phyloP scores from a whole-genome alignment of 2,797 vertebrate species.

The Balearica regulorum region DNA sequence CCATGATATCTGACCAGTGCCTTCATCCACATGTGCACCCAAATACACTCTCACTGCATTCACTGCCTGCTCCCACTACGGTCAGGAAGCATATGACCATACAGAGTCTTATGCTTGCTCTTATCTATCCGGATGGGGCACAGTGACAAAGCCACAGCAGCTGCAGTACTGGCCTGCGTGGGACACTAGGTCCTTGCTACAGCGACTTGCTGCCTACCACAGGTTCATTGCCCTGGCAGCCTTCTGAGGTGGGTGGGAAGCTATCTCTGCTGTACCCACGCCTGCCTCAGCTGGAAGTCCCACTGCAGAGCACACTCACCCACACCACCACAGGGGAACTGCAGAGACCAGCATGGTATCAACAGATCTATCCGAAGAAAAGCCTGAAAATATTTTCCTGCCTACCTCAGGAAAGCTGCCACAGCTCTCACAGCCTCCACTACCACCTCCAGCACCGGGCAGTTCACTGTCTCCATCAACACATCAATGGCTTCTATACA shows the following conservation, averaged over 20 bases:
- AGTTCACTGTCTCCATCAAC: conserved; percentile 78
- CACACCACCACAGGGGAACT: conserved; percentile 23
- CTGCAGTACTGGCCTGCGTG: background rate
- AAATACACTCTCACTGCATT: background rate
- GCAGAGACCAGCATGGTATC: background rate
- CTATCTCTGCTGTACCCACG: background rate
- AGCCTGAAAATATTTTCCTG: background rate
- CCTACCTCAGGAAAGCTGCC: conserved; percentile 86
- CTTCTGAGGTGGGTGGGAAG: background rate
- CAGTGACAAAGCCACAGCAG: background rate
- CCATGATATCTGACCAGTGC: background rate
- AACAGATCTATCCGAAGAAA: background rate
- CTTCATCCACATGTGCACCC: background rate
- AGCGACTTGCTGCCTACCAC: background rate
- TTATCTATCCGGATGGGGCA: background rate
- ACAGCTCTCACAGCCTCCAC: conserved; percentile 79
- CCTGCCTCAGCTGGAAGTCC: conserved; percentile 9
- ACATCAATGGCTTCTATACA: conserved; percentile 79
- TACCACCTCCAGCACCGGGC: conserved; percentile 82
- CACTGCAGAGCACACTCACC: background rate
- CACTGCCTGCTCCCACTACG: background rate
- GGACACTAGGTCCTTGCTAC: background rate
- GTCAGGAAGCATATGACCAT: background rate
- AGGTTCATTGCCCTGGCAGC: background rate
- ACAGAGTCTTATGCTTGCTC: background rate